Evolutionary conservation across 2,797 vertebrate species (phyloP).

Genomic region (Tenualosa ilisha): DNA sequence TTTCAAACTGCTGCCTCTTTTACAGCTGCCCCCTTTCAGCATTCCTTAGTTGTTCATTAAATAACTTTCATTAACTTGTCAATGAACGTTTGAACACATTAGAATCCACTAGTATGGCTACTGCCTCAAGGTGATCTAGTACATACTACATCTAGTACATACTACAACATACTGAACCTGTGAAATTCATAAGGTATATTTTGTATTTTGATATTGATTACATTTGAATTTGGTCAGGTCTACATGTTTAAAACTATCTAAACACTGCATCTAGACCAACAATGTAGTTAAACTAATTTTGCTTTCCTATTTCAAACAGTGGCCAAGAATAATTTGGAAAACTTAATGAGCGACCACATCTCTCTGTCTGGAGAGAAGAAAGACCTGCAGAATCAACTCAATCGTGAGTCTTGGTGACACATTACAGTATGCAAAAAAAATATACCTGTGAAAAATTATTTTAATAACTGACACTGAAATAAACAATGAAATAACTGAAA

Average conservation of each 20-base stretch:
- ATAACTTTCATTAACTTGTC: not conserved
- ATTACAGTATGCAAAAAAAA: no score
- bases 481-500: not conserved
- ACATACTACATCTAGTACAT: no score
- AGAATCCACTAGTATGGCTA: conserved; percentile 14
- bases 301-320: not conserved
- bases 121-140: not conserved
- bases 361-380: conserved; percentile 2
- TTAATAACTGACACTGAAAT: not conserved
- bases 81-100: not conserved
- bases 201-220: no score
- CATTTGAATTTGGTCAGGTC: no score
- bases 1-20: no score
- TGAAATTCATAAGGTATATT: not conserved
- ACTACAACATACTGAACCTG: not conserved
- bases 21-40: no score
- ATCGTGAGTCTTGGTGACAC: not conserved
- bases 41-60: not conserved
- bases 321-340: not conserved
- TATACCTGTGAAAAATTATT: not conserved
- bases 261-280: no score
- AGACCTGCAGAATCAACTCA: not conserved
- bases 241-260: not conserved
- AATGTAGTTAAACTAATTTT: not conserved
- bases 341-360: conserved; percentile 4